These are phyloP conservation scores for Hylyphantes graminicola DNA, from an alignment of 1,140 invertebrate genomes.

Conservation along the genomic window DNA sequence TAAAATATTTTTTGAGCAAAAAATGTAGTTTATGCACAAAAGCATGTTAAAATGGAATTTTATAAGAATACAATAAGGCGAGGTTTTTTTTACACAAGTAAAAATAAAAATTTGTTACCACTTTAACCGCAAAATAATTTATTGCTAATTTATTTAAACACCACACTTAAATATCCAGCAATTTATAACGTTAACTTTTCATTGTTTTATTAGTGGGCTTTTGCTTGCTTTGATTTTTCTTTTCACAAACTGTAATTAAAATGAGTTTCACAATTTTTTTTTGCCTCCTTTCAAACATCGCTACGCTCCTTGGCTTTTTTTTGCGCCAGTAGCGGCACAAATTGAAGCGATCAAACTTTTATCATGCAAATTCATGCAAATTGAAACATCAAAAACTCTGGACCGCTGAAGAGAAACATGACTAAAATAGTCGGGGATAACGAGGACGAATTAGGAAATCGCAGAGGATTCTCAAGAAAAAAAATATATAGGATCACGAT, in stretches of 20 bases:
- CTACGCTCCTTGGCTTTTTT: conserved; percentile 1
- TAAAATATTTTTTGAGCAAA: too few relatives aligned
- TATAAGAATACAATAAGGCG: too few relatives aligned
- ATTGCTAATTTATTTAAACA: conserved; percentile 30
- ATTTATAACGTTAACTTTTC: conserved; percentile 41
- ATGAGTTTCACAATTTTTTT: conserved; percentile 26
- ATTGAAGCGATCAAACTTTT: conserved; percentile 45
- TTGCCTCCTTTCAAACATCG: background rate
- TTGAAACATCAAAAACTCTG: conserved; percentile 59
- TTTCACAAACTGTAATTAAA: conserved; percentile 46
- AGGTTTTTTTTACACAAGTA: too few relatives aligned
- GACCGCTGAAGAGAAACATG: conserved; percentile 51
- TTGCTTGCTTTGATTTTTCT: background rate
- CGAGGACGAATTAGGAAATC: conserved; percentile 36
- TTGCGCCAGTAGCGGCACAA: conserved; percentile 2
- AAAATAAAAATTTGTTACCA: too few relatives aligned
- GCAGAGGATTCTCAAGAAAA: conserved; percentile 32
- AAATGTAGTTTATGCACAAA: background rate
- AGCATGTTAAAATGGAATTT: background rate
- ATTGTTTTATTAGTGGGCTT: conserved; percentile 1
- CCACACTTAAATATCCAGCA: conserved; percentile 12
- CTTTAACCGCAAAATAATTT: conserved; percentile 17
- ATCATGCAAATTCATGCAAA: conserved; percentile 59
- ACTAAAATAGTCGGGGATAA: conserved; percentile 49
- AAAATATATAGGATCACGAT: conserved; percentile 24